phyloP scores from a whole-genome alignment of 2,888 invertebrate genomes.

The Epistrophe grossulariae region DNA sequence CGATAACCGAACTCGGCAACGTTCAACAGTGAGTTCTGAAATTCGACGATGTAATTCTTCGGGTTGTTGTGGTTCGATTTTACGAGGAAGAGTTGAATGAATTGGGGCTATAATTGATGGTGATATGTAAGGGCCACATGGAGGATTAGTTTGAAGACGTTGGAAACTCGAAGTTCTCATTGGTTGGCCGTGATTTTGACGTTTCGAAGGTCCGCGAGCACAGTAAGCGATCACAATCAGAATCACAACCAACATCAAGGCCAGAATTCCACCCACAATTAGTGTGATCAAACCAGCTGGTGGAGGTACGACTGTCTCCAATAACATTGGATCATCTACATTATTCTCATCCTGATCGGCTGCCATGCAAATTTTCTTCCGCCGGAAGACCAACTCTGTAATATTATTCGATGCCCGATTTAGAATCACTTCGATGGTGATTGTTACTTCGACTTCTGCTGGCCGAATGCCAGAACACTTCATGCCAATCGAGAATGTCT shows the following conservation, averaged over 20 bases:
- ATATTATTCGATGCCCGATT: slow-evolving; percentile 87
- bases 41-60: slow-evolving; percentile 83
- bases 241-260: slow-evolving; percentile 81
- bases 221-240: slow-evolving; percentile 82
- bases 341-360: slow-evolving; percentile 80
- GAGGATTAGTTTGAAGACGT: slow-evolving; percentile 82
- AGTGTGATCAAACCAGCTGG: slow-evolving; percentile 82
- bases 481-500: slow-evolving; percentile 91
- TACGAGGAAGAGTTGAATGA: slow-evolving; percentile 82
- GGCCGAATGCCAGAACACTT: slow-evolving; percentile 92
- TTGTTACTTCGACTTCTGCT: slow-evolving; percentile 92
- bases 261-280: slow-evolving; percentile 82
- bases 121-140: slow-evolving; percentile 80
- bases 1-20: slow-evolving; percentile 91
- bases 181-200: slow-evolving; percentile 82
- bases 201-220: slow-evolving; percentile 82
- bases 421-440: slow-evolving; percentile 92
- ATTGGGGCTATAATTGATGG: slow-evolving; percentile 82
- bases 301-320: slow-evolving; percentile 82
- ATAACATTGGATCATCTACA: slow-evolving; percentile 81
- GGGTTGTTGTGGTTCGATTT: slow-evolving; percentile 81
- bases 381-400: slow-evolving; percentile 90
- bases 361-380: slow-evolving; percentile 92
- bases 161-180: slow-evolving; percentile 84
- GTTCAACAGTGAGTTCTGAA: slow-evolving; percentile 83